Conservation (phyloP, 2,888 invertebrate species). For the Acholoe squamosa region DNA sequence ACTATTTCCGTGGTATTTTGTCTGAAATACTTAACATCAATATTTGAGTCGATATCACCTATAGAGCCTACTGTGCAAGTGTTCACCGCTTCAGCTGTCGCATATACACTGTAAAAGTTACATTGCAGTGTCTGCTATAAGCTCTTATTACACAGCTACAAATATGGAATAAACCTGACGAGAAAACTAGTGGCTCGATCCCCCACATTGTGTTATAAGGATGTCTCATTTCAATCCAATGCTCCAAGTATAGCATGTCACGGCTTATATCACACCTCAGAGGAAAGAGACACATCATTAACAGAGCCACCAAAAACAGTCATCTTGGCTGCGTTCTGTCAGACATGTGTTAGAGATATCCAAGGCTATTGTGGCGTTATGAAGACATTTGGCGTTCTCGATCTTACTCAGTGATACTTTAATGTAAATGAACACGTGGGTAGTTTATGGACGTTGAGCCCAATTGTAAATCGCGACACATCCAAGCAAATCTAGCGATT, state of each 20-base stretch:
- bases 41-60: constrained; percentile 38
- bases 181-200: background rate
- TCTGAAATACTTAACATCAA: constrained; percentile 14
- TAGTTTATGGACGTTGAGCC: too few relatives aligned
- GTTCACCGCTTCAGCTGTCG: background rate
- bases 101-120: too few relatives aligned
- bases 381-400: too few relatives aligned
- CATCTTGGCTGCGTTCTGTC: background rate
- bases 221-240: background rate
- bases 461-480: too few relatives aligned
- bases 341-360: too few relatives aligned
- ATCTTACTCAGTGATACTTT: too few relatives aligned
- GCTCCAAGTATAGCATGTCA: background rate
- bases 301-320: background rate
- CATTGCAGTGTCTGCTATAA: background rate
- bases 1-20: constrained; percentile 12
- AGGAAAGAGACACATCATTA: constrained; percentile 30
- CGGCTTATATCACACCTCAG: constrained; percentile 8
- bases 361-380: too few relatives aligned
- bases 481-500: too few relatives aligned
- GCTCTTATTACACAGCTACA: background rate
- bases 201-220: background rate
- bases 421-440: too few relatives aligned
- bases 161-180: background rate
- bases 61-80: background rate